Percentiles rank a stretch among this genome's conserved stretches.
Conservation (phyloP, 2,888 invertebrate genomes). For the Dryococelus australis region DNA sequence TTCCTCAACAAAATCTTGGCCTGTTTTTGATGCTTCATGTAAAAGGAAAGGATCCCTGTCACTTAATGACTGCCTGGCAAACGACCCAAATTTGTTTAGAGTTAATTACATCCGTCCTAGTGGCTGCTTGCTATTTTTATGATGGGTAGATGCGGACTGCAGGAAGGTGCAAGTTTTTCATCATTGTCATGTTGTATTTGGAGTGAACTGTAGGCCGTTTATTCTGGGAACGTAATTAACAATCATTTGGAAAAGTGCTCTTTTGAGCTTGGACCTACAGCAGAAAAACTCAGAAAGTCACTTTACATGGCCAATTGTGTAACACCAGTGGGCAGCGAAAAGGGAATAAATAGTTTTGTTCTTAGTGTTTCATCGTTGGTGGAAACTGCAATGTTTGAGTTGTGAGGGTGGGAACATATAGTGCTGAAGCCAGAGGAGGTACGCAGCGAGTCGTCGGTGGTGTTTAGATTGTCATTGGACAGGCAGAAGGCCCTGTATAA, state of each 20-base stretch:
- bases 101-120: background rate
- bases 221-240: conserved; percentile 34
- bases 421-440: background rate
- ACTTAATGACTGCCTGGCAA: conserved; percentile 48
- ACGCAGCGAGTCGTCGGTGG: background rate
- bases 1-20: conserved; percentile 42
- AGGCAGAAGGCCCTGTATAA: background rate
- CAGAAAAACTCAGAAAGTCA: background rate
- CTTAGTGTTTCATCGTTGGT: background rate
- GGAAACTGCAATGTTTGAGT: background rate
- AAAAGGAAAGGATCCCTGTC: conserved; percentile 36
- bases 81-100: conserved; percentile 41
- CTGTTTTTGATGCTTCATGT: conserved; percentile 48
- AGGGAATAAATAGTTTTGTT: background rate
- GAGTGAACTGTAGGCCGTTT: conserved; percentile 38
- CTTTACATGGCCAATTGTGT: conserved; percentile 17
- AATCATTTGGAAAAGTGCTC: conserved; percentile 33
- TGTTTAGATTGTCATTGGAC: background rate
- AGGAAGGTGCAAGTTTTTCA: conserved; percentile 22
- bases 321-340: background rate
- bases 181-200: conserved; percentile 40
- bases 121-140: background rate
- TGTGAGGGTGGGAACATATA: background rate
- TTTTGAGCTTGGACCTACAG: background rate
- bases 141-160: background rate